phyloP scores from a whole-genome alignment of 2,113 vertebrate genomes.

The Gadus chalcogrammus region DNA sequence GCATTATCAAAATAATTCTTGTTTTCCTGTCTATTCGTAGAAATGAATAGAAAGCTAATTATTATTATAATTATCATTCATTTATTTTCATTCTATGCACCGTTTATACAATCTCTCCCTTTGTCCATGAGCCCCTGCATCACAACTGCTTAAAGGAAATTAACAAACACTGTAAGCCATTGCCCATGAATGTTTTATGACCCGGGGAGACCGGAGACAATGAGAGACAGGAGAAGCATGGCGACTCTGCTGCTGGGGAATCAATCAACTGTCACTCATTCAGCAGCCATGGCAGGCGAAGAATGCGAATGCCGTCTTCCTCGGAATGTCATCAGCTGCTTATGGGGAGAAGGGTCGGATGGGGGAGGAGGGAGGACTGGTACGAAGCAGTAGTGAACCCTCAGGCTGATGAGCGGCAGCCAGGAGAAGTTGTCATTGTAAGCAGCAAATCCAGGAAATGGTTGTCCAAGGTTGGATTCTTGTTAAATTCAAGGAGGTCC shows the following conservation, averaged over 20 bases:
- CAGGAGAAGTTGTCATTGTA: neutral
- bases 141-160: conserved; percentile 52
- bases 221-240: conserved; percentile 58
- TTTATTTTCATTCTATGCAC: no score
- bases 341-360: neutral
- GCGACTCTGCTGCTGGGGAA: conserved; percentile 36
- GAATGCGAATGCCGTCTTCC: conserved; percentile 38
- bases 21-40: no score
- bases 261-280: conserved; percentile 54
- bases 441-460: neutral
- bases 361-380: no score
- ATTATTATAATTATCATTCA: no score
- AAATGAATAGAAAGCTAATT: no score
- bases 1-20: no score
- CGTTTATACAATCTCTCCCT: no score
- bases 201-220: conserved; percentile 54
- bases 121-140: no score
- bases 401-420: neutral
- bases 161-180: conserved; percentile 56
- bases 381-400: neutral
- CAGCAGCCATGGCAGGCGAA: conserved; percentile 31
- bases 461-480: no score
- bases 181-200: conserved; percentile 70
- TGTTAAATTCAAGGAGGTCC: no score
- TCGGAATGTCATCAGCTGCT: conserved; percentile 9